Evolutionary conservation across 1,140 invertebrate species (phyloP).

Genomic region (Cyrtorhinus lividipennis): DNA sequence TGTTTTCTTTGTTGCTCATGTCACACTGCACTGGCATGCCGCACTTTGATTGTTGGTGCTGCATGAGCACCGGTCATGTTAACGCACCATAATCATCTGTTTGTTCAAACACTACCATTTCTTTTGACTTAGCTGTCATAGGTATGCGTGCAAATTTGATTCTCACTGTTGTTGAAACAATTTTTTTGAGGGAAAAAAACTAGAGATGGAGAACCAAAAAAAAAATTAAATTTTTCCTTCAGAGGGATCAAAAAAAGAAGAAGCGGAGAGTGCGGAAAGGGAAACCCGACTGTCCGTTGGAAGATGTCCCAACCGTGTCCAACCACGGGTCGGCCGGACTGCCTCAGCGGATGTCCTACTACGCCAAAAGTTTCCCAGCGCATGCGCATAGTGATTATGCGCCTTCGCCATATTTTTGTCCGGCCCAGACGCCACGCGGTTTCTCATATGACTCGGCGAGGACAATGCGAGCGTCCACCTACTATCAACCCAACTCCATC

Average conservation of each 20-base stretch:
- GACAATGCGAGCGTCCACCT: slow-evolving; percentile 12
- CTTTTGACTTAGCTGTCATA: no score
- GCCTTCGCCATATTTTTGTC: slow-evolving; percentile 22
- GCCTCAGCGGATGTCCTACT: slow-evolving; percentile 20
- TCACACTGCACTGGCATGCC: slow-evolving; percentile 10
- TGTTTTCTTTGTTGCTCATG: background rate
- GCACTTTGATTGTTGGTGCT: slow-evolving; percentile 3
- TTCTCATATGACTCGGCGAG: slow-evolving; percentile 16
- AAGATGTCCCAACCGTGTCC: slow-evolving; percentile 22
- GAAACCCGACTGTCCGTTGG: slow-evolving; percentile 16
- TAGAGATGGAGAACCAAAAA: no score
- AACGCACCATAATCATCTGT: no score
- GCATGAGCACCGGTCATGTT: background rate
- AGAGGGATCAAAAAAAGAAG: slow-evolving; percentile 20
- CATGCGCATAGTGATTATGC: background rate
- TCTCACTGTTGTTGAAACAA: no score
- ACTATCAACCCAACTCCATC: slow-evolving; percentile 23
- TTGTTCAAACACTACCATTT: no score
- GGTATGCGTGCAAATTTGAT: no score
- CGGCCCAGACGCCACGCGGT: slow-evolving; percentile 11
- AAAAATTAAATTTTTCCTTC: background rate
- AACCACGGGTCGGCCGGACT: slow-evolving; percentile 20
- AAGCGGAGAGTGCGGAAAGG: slow-evolving; percentile 14
- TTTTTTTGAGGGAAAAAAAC: no score
- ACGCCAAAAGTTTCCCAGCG: slow-evolving; percentile 21